Base-by-base conservation (phyloP, 2,888 invertebrate species). In the Monopis laevigella region DNA sequence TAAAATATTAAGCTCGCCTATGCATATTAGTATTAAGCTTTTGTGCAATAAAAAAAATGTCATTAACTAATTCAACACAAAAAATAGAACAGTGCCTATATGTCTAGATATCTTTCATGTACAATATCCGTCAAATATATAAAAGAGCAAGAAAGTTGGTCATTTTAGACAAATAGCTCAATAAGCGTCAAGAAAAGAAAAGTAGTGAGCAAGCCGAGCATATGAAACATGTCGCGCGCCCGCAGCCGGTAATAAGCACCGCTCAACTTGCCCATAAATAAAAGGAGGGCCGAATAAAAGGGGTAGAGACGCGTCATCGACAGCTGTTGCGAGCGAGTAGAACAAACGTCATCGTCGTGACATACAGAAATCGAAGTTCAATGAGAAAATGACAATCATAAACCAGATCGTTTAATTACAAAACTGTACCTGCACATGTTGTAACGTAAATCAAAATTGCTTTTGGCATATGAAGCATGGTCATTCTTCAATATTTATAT, bases 241-340 rank as follows among this genome's bases (percentile, higher is more conserved):
- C 62, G 51, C 60, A 67, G 57, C 58, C 39, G 58, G 69, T 66
- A 74, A 71, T 74, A 73, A 72, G 69, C 65, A 62, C 58, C 62
- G 65, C 62, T 71, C 66, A 70, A 71, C 64, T 66, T 56, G 62
- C 60, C 65, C 70, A 70, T 74, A 74, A 75, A 75, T 75, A 75
- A 77, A 71, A 68, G 61, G 65, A 59, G 55, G 63, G 54, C 50
- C 59, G 60, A 62, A 64, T 65, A 64, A 68, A 63, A 63, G 55
- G 63, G 56, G 59, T 65, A 58, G 59, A 56, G 60, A 55, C 58
- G 60, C 70, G 70, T 72, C 75, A 70, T 54, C 55, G 56, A 50
- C 74, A 75, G 69, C 65, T 69, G 75, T 61, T 65, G 66, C 64
- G 46, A 47, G 55, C 14, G 18, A 26, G n/a, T 5, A 59, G 58